Evolutionary conservation across 2,888 invertebrate species (phyloP), one percentile per base, ranked within the genome.

Genomic region (Chironomus riparius): DNA sequence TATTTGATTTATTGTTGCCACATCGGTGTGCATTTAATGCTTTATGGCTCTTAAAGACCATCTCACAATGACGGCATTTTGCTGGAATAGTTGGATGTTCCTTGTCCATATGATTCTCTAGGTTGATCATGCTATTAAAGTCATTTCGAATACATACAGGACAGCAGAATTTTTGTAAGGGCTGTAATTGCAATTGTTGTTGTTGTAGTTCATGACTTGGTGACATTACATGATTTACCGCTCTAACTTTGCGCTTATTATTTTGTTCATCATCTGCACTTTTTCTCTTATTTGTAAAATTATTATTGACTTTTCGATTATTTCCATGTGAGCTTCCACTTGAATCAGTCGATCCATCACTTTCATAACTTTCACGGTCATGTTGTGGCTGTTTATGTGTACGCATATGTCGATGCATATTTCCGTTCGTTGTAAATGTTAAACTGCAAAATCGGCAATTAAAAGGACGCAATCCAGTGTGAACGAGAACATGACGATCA

Each of bases 361-460:
- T 88, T 81, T 89, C 89, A 81, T 89, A 89, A 82, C 86, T 88
- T 79, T 86, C 86, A 69, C 82, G 79, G 78, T 79, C 80, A 72
- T 81, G 81, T 62, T 82, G 82, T 79, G 85, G 86, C 78, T 85
- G 85, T 77, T 87, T 87, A 82, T 91, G 91, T 2, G 91, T 92
- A 77, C 92, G 86, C 87, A 91, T 88, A 82, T 94, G 94, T 56
- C 93, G 86, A 81, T 92, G 92, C 92, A 94, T 92, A 83, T 92
- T 93, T 28, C 92, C 93, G 82, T 93, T 93, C 13, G 93, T 93
- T 48, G 92, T 92, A 83, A 94, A 94, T 61, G 92, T 90, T 83
- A 92, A 89, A 76, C 90, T 88, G 83, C 93, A 94, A 79, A 89
- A 87, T 80, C 88, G 89, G 83, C 93, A 94, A 80, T 89, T 89